Conservation (phyloP, 2,888 invertebrate species). For the Peribatodes rhomboidaria region DNA sequence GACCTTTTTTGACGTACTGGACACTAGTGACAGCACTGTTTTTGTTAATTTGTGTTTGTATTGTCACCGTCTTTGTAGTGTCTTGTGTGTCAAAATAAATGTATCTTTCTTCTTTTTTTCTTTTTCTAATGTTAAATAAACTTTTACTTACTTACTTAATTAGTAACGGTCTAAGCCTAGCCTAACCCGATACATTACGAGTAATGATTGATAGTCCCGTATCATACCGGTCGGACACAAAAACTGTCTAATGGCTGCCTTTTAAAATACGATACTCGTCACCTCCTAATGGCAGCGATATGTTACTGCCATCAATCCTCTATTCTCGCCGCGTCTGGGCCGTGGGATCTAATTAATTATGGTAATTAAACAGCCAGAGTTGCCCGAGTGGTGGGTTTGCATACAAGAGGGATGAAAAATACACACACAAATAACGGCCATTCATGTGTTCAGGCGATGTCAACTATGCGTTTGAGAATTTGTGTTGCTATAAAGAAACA, state of each 20-base stretch:
- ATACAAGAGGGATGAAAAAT: conserved; percentile 54
- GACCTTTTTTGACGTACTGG: too few relatives aligned
- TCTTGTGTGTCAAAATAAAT: too few relatives aligned
- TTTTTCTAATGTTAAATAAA: too few relatives aligned
- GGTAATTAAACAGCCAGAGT: conserved; percentile 80
- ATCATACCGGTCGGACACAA: conserved; percentile 71
- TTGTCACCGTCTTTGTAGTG: too few relatives aligned
- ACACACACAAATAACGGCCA: conserved; percentile 55
- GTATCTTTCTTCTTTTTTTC: too few relatives aligned
- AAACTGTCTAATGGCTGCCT: conserved; percentile 80
- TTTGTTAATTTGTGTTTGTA: too few relatives aligned
- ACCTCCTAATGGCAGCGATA: conserved; percentile 80
- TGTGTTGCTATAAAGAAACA: not conserved
- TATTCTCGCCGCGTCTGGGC: conserved; percentile 80
- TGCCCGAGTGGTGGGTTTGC: conserved; percentile 50
- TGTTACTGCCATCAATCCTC: conserved; percentile 82
- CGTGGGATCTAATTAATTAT: conserved; percentile 83
- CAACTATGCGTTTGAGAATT: conserved; percentile 1
- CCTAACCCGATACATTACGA: conserved; percentile 58
- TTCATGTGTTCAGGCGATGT: conserved; percentile 46
- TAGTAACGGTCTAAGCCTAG: conserved; percentile 62
- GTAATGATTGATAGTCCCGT: conserved; percentile 75
- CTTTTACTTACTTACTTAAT: too few relatives aligned
- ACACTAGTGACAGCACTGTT: too few relatives aligned
- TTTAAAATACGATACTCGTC: conserved; percentile 78